These are phyloP conservation scores for Syncerus caffer DNA, from an alignment of 2,797 vertebrate species.

Conservation along the genomic window DNA sequence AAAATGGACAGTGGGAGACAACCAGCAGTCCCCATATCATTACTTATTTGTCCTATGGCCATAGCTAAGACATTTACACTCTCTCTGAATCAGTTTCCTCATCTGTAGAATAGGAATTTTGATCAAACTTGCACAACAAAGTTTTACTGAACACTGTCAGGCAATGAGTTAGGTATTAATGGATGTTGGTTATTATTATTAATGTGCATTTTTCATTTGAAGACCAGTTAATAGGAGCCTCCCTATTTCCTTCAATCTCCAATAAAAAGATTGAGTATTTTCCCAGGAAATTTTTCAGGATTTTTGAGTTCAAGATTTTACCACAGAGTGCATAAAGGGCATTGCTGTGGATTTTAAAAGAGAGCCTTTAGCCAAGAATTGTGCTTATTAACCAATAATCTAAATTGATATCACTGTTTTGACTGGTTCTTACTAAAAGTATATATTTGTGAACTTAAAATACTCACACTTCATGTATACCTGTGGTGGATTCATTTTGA, in stretches of 20 bases:
- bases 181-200: neutral
- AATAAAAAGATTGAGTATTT: neutral
- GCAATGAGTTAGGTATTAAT: neutral
- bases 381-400: neutral
- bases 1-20: neutral
- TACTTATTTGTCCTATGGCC: neutral
- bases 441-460: neutral
- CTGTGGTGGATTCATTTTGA: too few relatives aligned
- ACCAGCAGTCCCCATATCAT: neutral
- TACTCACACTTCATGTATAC: neutral
- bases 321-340: neutral
- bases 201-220: neutral
- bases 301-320: neutral
- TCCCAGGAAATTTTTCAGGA: neutral
- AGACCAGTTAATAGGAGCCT: neutral
- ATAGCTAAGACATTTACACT: neutral
- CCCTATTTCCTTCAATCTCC: neutral
- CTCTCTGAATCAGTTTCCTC: neutral
- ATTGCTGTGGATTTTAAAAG: neutral
- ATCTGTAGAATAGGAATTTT: neutral
- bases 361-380: neutral
- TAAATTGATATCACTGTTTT: neutral
- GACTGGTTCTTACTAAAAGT: neutral
- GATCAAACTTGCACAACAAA: neutral
- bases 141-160: neutral